Percentiles rank a stretch among this genome's conserved stretches.
Conservation (phyloP, 2,888 invertebrate genomes). For the Acronicta aceris region DNA sequence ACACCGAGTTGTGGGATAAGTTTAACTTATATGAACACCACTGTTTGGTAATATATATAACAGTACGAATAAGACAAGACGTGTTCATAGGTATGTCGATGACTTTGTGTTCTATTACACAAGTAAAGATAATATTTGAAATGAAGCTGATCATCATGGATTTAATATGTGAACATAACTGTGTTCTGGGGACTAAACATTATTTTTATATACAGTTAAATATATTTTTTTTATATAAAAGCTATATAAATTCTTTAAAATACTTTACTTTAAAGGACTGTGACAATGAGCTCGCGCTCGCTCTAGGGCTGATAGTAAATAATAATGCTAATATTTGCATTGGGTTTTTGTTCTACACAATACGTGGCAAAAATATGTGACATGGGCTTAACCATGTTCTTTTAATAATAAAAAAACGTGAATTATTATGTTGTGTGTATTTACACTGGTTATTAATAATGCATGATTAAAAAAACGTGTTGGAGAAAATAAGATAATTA, state of each 20-base stretch:
- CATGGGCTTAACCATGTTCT: constrained; percentile 60
- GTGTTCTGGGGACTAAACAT: no score
- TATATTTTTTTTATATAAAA: no score
- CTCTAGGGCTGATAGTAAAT: constrained; percentile 69
- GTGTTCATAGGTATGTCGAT: constrained; percentile 8
- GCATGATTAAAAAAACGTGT: constrained; percentile 38
- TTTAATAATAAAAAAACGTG: constrained; percentile 41
- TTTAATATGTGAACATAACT: no score
- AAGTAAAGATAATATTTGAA: no score
- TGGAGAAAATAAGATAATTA: no score
- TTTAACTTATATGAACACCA: constrained; percentile 55
- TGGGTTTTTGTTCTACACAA: constrained; percentile 54
- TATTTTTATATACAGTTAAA: no score
- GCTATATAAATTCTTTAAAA: no score
- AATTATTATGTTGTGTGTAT: constrained; percentile 29
- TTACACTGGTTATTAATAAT: constrained; percentile 37
- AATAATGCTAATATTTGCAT: constrained; percentile 64
- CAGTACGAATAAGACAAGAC: constrained; percentile 11
- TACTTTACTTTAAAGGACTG: no score
- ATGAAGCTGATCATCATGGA: no score
- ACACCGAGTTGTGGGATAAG: constrained; percentile 60
- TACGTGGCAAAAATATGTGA: constrained; percentile 45
- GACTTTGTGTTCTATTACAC: neutral
- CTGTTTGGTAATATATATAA: constrained; percentile 31
- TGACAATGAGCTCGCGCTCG: constrained; percentile 76